phyloP scores from a whole-genome alignment of 2,888 invertebrate genomes.

The Mesorhabditis spiculigera region DNA sequence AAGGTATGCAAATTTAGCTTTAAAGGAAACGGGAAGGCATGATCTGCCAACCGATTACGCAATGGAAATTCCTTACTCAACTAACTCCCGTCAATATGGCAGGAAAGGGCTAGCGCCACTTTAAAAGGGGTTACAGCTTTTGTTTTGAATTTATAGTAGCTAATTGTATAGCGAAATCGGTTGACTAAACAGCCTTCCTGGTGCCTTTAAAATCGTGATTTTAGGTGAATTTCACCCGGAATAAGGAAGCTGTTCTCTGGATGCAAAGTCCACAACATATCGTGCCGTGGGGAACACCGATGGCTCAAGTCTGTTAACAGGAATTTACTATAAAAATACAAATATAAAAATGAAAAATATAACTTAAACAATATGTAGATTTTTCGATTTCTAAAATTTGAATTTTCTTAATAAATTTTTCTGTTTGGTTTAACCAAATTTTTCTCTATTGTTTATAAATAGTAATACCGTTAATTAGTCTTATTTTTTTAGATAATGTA shows the following conservation, averaged over 20 bases:
- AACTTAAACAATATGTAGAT: background rate
- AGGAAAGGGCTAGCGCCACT: too few relatives aligned
- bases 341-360: conserved; percentile 7
- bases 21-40: background rate
- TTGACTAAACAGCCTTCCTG: background rate
- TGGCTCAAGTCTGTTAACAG: conserved; percentile 73
- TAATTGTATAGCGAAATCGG: too few relatives aligned
- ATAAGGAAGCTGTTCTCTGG: conserved; percentile 56
- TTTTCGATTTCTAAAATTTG: conserved; percentile 8
- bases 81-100: too few relatives aligned
- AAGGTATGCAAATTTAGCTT: conserved; percentile 24
- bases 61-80: too few relatives aligned
- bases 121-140: too few relatives aligned
- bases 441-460: background rate
- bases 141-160: too few relatives aligned
- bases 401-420: background rate
- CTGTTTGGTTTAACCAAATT: background rate
- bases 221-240: conserved; percentile 52
- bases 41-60: background rate
- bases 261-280: conserved; percentile 55
- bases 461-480: background rate
- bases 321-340: background rate
- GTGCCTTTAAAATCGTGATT: conserved; percentile 8
- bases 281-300: conserved; percentile 63
- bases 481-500: conserved; percentile 69